Percentiles rank a stretch among this genome's conserved stretches.
phyloP scores from a whole-genome alignment of 2,797 vertebrate species.

The Parauchenoglanis ngamensis region DNA sequence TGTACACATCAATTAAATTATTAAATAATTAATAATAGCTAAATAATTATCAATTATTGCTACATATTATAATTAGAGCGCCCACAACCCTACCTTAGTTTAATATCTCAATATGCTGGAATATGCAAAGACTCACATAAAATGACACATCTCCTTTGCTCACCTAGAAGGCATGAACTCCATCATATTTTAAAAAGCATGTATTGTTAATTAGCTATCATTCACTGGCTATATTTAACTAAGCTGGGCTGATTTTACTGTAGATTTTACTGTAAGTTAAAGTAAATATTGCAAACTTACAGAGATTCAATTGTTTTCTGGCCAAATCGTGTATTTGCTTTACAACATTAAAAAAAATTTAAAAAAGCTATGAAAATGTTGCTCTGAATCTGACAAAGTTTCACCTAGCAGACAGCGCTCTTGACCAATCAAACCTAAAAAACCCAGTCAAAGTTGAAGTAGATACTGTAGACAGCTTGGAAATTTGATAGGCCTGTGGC shows the following conservation, averaged over 20 bases:
- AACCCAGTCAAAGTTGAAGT: too few species aligned
- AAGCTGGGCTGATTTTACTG: not conserved
- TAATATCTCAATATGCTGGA: not conserved
- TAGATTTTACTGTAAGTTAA: not conserved
- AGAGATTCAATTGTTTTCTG: not conserved
- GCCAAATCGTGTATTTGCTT: not conserved
- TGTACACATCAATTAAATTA: not conserved
- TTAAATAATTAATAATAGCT: too few species aligned
- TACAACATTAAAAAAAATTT: not conserved
- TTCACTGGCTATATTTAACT: not conserved
- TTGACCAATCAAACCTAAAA: too few species aligned
- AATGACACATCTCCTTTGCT: not conserved
- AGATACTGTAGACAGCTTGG: too few species aligned
- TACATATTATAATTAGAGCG: not conserved
- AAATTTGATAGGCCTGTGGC: too few species aligned
- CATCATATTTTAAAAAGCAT: not conserved
- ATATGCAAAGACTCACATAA: not conserved
- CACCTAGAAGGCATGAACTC: not conserved
- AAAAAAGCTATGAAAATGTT: too few species aligned
- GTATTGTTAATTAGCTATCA: not conserved
- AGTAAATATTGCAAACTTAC: not conserved
- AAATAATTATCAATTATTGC: not conserved
- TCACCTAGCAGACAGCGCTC: too few species aligned
- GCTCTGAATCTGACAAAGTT: too few species aligned
- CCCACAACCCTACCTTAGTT: not conserved